phyloP scores from a whole-genome alignment of 2,113 vertebrate genomes.

The Glaucidium brasilianum region DNA sequence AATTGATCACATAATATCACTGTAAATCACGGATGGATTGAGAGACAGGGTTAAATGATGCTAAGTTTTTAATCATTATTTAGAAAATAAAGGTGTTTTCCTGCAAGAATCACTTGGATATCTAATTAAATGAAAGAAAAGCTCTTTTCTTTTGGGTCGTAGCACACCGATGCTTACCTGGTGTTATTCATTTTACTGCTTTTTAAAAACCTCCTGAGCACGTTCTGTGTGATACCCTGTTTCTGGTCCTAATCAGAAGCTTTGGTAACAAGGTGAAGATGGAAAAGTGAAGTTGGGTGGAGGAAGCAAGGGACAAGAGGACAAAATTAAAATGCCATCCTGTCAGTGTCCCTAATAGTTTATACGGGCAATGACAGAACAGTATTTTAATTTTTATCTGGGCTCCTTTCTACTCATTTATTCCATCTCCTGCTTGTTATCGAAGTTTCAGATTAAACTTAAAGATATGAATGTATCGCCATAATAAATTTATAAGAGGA shows the following conservation, averaged over 20 bases:
- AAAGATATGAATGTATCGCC: slow-evolving; percentile 69
- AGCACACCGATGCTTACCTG: neutral
- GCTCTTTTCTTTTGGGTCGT: neutral
- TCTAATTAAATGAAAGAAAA: slow-evolving; percentile 56
- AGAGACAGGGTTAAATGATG: neutral
- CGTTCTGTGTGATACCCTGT: neutral
- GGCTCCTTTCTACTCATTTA: slow-evolving; percentile 63
- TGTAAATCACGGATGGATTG: neutral
- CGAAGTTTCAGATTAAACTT: slow-evolving; percentile 68
- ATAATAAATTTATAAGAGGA: slow-evolving; percentile 75
- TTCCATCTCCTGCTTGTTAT: slow-evolving; percentile 72
- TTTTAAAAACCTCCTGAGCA: neutral
- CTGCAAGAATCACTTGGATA: slow-evolving; percentile 8
- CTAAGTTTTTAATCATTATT: neutral
- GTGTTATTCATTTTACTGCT: slow-evolving; percentile 10
- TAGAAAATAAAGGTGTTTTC: slow-evolving; percentile 27
- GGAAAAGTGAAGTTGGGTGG: slow-evolving; percentile 1
- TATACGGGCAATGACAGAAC: slow-evolving; percentile 46
- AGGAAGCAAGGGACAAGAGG: neutral
- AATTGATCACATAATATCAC: neutral
- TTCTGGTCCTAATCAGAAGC: slow-evolving; percentile 31
- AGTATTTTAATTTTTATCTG: slow-evolving; percentile 68
- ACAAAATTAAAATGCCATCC: slow-evolving; percentile 59
- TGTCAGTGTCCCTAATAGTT: slow-evolving; percentile 54
- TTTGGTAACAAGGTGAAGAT: neutral